Conservation (phyloP, 2,888 invertebrate genomes). For the Cabera pusaria region DNA sequence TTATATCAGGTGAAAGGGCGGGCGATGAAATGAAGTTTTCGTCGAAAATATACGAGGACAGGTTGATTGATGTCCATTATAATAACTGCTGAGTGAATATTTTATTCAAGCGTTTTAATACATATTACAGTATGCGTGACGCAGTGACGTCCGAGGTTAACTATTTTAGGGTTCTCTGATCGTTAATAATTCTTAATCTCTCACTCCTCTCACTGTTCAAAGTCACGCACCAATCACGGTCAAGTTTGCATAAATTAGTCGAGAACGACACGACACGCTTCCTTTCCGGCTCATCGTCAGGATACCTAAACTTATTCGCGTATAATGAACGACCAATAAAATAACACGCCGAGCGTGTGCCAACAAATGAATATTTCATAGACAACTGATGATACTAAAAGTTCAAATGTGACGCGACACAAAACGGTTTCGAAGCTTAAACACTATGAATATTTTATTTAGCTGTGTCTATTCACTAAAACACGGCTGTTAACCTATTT, state of each 20-base stretch:
- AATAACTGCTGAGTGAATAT: slow-evolving; percentile 71
- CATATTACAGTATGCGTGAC: slow-evolving; percentile 57
- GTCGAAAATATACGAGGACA: slow-evolving; percentile 67
- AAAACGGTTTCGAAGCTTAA: slow-evolving; percentile 28
- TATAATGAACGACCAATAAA: too few species aligned
- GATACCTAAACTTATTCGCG: background rate
- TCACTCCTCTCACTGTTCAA: slow-evolving; percentile 53
- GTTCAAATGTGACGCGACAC: slow-evolving; percentile 30
- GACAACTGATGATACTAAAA: slow-evolving; percentile 34
- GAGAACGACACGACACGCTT: slow-evolving; percentile 17
- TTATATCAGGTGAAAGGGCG: slow-evolving; percentile 41
- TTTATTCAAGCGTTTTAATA: slow-evolving; percentile 60
- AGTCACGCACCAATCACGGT: slow-evolving; percentile 58
- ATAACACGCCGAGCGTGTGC: background rate
- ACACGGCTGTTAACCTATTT: slow-evolving; percentile 70
- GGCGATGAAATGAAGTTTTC: slow-evolving; percentile 67
- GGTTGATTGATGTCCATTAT: slow-evolving; percentile 71
- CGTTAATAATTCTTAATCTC: slow-evolving; percentile 67
- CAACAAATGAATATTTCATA: slow-evolving; percentile 20
- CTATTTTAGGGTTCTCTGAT: slow-evolving; percentile 65
- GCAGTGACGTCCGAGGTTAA: slow-evolving; percentile 61
- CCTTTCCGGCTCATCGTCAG: slow-evolving; percentile 2
- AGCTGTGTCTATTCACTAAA: slow-evolving; percentile 58
- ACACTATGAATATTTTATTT: slow-evolving; percentile 52
- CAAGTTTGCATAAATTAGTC: slow-evolving; percentile 43